Conservation (phyloP, 2,113 vertebrate species). For the Corvus moneduloides region DNA sequence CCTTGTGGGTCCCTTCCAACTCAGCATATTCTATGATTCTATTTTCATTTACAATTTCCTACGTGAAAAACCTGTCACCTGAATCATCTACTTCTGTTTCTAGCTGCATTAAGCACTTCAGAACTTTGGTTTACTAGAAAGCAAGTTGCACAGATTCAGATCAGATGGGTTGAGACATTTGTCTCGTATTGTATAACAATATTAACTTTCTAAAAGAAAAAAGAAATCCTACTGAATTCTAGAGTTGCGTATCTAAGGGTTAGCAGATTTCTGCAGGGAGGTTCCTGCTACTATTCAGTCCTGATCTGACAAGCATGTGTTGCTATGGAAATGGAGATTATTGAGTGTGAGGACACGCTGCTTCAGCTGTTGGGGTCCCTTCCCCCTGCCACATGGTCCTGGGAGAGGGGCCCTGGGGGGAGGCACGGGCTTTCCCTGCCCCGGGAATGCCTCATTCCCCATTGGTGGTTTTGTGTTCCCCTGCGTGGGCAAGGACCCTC, state of each 20-base stretch:
- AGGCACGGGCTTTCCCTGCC: no score
- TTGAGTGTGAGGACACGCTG: not conserved
- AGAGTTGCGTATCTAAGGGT: not conserved
- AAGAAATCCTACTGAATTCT: not conserved
- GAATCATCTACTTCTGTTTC: not conserved
- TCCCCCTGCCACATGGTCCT: no score
- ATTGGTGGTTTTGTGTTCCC: no score
- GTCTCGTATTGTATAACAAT: not conserved
- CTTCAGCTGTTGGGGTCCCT: not conserved
- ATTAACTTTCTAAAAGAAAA: not conserved
- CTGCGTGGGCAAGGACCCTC: no score
- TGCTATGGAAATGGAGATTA: conserved; percentile 35
- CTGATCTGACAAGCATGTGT: not conserved
- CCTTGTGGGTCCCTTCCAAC: not conserved
- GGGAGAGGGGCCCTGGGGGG: no score
- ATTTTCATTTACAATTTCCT: not conserved
- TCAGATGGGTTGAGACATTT: not conserved
- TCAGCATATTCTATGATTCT: not conserved
- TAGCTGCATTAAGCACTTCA: not conserved
- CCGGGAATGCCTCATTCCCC: no score
- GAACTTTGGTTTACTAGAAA: not conserved
- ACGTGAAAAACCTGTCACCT: not conserved
- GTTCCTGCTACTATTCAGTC: not conserved
- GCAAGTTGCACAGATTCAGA: not conserved
- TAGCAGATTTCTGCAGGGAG: not conserved